phyloP scores from a whole-genome alignment of 2,797 vertebrate genomes.

The Hypotaenidia philippensis region DNA sequence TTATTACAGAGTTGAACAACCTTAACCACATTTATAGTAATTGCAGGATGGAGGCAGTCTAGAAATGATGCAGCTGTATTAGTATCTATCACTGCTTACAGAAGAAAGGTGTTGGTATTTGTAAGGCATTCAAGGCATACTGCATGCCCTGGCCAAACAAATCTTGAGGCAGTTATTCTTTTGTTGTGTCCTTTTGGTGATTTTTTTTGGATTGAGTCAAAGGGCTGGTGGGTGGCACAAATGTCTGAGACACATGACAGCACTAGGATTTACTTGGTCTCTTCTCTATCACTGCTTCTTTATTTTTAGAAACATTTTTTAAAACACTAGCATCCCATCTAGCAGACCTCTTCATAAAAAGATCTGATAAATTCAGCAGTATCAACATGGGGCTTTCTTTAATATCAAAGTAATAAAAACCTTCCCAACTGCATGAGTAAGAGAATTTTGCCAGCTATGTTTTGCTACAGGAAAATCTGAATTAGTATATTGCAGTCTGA shows the following conservation, averaged over 20 bases:
- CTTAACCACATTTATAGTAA: neutral
- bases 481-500: neutral
- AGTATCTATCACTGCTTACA: neutral
- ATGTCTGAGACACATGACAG: neutral
- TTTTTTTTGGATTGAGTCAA: neutral
- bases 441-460: neutral
- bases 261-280: neutral
- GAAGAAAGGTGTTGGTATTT: neutral
- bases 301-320: neutral
- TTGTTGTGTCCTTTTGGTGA: neutral
- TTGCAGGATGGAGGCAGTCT: neutral
- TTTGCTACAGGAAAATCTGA: neutral
- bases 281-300: neutral
- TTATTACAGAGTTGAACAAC: neutral
- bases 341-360: neutral
- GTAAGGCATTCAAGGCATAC: neutral
- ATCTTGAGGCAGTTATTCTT: neutral
- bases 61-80: neutral
- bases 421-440: neutral
- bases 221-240: neutral
- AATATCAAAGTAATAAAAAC: neutral
- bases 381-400: neutral
- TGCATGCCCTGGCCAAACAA: neutral
- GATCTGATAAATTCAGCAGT: neutral
- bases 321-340: neutral